These are phyloP conservation scores for Tachina grossa DNA, from an alignment of 2,888 invertebrate genomes.

Conservation along the genomic window DNA sequence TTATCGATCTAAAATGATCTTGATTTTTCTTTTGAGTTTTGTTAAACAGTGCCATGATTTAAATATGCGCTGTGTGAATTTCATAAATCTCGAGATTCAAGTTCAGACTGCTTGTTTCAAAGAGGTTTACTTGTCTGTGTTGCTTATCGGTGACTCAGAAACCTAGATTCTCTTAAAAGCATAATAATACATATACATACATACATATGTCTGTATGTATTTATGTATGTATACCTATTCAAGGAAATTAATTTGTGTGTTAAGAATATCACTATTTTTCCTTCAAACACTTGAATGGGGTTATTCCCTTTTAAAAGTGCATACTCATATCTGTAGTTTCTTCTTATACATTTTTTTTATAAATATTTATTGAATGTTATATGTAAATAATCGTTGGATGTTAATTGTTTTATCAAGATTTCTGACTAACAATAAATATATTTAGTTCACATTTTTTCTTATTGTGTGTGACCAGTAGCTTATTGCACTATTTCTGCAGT, in stretches of 20 bases:
- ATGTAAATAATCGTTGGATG: no score
- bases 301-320: slow-evolving; percentile 7
- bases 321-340: background rate
- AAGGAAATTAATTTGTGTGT: background rate
- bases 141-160: background rate
- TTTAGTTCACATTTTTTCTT: no score
- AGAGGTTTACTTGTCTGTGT: background rate
- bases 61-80: no score
- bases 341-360: background rate
- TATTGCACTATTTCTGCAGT: no score
- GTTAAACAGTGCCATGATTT: no score
- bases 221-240: background rate
- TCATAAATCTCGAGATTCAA: background rate
- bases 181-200: background rate
- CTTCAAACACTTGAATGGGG: slow-evolving; percentile 25
- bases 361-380: no score
- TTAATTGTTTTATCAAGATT: no score
- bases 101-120: background rate
- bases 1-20: no score
- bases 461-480: no score
- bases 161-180: background rate
- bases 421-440: no score
- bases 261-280: background rate
- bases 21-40: no score
- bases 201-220: no score